Percentiles rank a stretch among this genome's conserved stretches.
Conservation (phyloP, 2,888 invertebrate species). For the Tetanocera ferruginea region DNA sequence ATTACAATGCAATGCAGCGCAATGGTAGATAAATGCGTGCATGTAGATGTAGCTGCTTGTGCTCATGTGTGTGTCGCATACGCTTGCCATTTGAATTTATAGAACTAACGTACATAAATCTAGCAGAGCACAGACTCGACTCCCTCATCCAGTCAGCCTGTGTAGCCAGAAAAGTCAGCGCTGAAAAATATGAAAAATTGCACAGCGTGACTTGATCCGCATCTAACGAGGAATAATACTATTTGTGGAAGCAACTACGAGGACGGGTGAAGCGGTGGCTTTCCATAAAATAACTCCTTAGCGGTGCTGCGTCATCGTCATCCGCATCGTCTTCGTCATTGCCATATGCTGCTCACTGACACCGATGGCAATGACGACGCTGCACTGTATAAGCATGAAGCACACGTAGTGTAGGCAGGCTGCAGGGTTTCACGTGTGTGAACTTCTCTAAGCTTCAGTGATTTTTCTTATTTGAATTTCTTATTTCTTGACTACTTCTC, state of each 20-base stretch:
- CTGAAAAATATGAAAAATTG: slow-evolving; percentile 32
- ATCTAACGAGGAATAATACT: slow-evolving; percentile 24
- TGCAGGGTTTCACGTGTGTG: slow-evolving; percentile 15
- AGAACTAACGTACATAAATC: slow-evolving; percentile 33
- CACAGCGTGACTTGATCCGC: slow-evolving; percentile 28
- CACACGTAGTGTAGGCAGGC: not conserved
- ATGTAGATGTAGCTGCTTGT: slow-evolving; percentile 28
- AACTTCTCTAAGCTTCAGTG: not conserved
- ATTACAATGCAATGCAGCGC: slow-evolving; percentile 18
- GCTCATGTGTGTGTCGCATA: slow-evolving; percentile 17
- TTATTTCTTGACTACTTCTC: not conserved
- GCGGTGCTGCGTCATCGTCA: not conserved
- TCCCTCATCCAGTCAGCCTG: not conserved
- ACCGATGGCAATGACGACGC: not conserved
- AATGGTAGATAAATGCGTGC: not conserved
- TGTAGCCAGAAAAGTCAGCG: not conserved
- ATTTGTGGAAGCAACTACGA: not conserved
- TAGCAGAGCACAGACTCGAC: slow-evolving; percentile 16
- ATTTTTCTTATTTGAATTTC: slow-evolving; percentile 23
- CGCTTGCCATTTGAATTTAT: slow-evolving; percentile 37
- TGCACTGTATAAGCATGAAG: not conserved
- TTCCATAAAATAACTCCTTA: not conserved
- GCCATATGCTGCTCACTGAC: slow-evolving; percentile 18
- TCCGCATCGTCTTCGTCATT: slow-evolving; percentile 13
- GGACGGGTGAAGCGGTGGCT: not conserved